Base-by-base conservation (phyloP, 2,113 vertebrate genomes). In the Myxocyprinus asiaticus region DNA sequence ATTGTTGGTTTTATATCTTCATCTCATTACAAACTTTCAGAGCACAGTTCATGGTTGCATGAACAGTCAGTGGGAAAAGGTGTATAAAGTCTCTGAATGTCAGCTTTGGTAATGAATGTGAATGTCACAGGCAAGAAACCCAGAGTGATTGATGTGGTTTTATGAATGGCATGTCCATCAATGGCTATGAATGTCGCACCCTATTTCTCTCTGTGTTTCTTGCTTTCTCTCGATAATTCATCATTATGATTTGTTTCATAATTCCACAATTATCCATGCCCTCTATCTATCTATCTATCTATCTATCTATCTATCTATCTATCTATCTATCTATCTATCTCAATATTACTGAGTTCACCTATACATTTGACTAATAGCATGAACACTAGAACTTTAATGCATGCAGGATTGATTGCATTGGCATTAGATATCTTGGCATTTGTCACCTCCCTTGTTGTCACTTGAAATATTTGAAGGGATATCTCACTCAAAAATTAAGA, bases 51-150 rank as follows among this genome's bases (percentile, higher is more conserved):
- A 45, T 50, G 5, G 47, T 4, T 51, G 61, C 10, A 51, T 53
- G 22, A 63, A 7, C 8, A 6, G 11, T 67, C 47, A 0, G 42
- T 44, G 15, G 4, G 58, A 53, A 55, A n/a, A 8, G 47, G 17
- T 72, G 12, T n/a, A 43, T 45, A 9, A 45, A 3, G 11, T 44
- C 63, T 10, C 64, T 48, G 42, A 81, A 76, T 73, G 67, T 81
- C 67, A 63, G 14, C 14, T 63, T 43, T 69, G 8, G 17, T 81
- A 71, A 82, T 67, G 22, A 78, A 82, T 51, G 62, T 48, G 55
- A 77, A 64, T 45, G n/a, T 64, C 7, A 14, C 12, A 9, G 53
- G 7, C 22, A 58, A 33, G 15, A 59, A 74, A 43, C 22, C 22
- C 22, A 33, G 22, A 73, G 4, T 66, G 70, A 61, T 67, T 67